Conservation (phyloP, 2,113 vertebrate genomes). For the Equus przewalskii region DNA sequence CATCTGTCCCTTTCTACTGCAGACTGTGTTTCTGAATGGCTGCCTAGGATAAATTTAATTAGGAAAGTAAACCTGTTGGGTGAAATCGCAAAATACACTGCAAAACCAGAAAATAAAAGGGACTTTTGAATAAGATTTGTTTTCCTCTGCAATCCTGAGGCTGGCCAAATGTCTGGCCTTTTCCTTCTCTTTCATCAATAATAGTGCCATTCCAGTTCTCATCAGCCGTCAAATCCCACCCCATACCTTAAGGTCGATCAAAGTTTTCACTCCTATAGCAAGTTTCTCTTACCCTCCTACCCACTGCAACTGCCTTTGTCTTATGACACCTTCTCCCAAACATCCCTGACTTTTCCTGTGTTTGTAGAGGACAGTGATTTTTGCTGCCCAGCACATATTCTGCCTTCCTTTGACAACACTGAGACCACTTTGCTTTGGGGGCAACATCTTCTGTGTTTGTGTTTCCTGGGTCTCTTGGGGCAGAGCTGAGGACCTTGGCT, state of each 20-base stretch:
- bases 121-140: background rate
- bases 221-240: background rate
- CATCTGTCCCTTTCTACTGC: constrained; percentile 60
- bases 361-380: background rate
- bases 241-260: background rate
- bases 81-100: constrained; percentile 55
- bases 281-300: background rate
- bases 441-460: background rate
- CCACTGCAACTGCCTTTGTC: background rate
- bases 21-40: constrained; percentile 53
- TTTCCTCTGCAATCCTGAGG: background rate
- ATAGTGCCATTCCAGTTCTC: fast-evolving
- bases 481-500: background rate
- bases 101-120: constrained; percentile 53
- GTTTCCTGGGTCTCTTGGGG: background rate
- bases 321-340: background rate
- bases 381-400: background rate
- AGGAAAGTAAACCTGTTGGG: constrained; percentile 62
- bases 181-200: background rate
- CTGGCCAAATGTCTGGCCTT: background rate
- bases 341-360: background rate
- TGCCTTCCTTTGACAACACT: background rate
- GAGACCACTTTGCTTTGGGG: background rate
- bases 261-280: fast-evolving
- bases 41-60: constrained; percentile 74